Conservation (phyloP, 2,113 vertebrate species). For the Coreoperca whiteheadi region DNA sequence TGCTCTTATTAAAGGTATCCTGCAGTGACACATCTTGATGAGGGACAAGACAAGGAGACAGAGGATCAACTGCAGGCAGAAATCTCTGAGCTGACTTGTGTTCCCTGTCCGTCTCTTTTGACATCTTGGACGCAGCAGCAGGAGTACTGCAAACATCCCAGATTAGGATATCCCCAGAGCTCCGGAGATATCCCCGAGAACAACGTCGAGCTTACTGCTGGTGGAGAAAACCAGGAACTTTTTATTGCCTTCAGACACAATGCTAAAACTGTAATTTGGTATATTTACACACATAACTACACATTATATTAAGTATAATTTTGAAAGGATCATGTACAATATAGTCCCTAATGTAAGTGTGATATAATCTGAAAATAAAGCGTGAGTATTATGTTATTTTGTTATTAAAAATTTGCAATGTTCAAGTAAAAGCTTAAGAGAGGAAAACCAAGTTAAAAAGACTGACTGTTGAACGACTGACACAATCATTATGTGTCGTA, state of each 20-base stretch:
- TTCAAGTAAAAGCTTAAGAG: not conserved
- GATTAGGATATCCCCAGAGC: conserved; percentile 7
- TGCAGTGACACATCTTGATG: conserved; percentile 5
- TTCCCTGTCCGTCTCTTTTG: not conserved
- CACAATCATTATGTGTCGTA: not conserved
- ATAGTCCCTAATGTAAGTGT: not conserved
- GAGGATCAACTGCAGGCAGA: not conserved
- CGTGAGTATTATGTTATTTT: not conserved
- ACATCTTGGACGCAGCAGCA: conserved; percentile 18
- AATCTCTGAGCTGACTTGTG: conserved; percentile 1
- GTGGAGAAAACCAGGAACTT: not conserved
- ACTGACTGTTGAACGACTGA: not conserved
- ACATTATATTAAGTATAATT: not conserved
- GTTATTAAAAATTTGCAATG: no score
- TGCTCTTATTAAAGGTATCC: not conserved
- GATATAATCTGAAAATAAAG: not conserved
- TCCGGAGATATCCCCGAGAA: no score
- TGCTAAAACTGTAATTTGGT: not conserved
- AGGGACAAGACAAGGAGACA: not conserved
- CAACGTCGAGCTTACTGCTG: not conserved
- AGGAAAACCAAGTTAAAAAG: not conserved
- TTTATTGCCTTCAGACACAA: not conserved
- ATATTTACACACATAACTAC: not conserved
- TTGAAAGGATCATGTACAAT: not conserved
- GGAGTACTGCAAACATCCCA: not conserved